Percentiles rank a stretch among this genome's conserved stretches.
Evolutionary conservation across 1,140 invertebrate species (phyloP).

Genomic region (Conus ventricosus): DNA sequence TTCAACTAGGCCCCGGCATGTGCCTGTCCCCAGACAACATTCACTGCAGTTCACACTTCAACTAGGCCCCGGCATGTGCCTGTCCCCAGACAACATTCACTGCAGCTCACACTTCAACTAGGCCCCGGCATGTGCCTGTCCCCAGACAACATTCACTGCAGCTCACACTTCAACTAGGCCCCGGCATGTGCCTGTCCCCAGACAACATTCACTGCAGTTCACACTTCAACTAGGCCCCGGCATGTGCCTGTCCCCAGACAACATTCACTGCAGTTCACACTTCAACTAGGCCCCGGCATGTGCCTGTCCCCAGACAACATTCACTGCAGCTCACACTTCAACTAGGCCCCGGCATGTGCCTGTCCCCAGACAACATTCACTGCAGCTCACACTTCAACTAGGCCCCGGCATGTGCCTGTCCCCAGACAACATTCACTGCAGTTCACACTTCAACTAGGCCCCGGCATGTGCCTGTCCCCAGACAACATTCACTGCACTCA

Average conservation of each 20-base stretch:
- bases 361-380: slow-evolving; percentile 39
- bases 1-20: slow-evolving; percentile 93
- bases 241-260: slow-evolving; percentile 82
- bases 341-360: slow-evolving; percentile 96
- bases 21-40: slow-evolving; percentile 78
- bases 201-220: neutral
- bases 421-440: neutral
- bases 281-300: slow-evolving; percentile 93
- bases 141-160: neutral
- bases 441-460: slow-evolving; percentile 85
- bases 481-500: neutral
- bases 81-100: slow-evolving; percentile 39
- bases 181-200: slow-evolving; percentile 85
- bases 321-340: slow-evolving; percentile 67
- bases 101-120: slow-evolving; percentile 81
- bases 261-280: neutral
- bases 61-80: slow-evolving; percentile 96
- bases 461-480: slow-evolving; percentile 85
- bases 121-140: slow-evolving; percentile 90
- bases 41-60: slow-evolving; percentile 67
- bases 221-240: slow-evolving; percentile 88
- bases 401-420: slow-evolving; percentile 90
- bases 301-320: slow-evolving; percentile 78
- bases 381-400: slow-evolving; percentile 81
- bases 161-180: slow-evolving; percentile 85